Conservation (phyloP, 1,140 invertebrate genomes). For the Meloidogyne exigua region DNA sequence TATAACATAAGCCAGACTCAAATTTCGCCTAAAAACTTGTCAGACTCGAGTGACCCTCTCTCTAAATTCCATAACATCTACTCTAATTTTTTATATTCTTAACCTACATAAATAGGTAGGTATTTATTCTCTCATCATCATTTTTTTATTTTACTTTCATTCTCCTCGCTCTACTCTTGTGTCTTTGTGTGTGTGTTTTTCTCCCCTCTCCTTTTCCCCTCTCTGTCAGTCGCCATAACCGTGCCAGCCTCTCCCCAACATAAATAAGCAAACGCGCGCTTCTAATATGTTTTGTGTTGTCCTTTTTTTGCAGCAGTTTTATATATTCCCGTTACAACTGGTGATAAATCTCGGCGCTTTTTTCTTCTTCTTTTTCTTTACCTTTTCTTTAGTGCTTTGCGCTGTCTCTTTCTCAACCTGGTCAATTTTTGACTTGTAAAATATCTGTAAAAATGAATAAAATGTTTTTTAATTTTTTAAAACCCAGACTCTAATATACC, state of each 20-base stretch:
- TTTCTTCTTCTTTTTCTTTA: background rate
- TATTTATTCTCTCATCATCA: background rate
- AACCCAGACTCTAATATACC: too few species aligned
- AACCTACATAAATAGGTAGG: background rate
- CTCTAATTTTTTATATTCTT: constrained; percentile 5
- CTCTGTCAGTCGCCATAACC: background rate
- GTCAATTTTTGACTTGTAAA: too few species aligned
- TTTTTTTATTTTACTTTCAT: background rate
- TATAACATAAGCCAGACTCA: too few species aligned
- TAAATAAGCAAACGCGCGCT: background rate
- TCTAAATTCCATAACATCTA: background rate
- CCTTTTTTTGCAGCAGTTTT: background rate
- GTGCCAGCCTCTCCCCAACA: constrained; percentile 17
- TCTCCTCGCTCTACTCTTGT: constrained; percentile 1
- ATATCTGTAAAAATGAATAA: too few species aligned
- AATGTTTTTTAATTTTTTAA: too few species aligned
- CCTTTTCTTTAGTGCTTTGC: background rate
- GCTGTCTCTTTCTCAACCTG: too few species aligned
- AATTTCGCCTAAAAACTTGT: background rate
- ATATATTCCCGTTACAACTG: background rate
- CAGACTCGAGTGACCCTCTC: too few species aligned
- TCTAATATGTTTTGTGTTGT: background rate
- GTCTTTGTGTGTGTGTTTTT: too few species aligned
- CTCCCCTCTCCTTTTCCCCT: background rate
- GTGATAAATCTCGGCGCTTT: background rate